phyloP scores from a whole-genome alignment of 1,140 invertebrate genomes.

The Hyphantria cunea region DNA sequence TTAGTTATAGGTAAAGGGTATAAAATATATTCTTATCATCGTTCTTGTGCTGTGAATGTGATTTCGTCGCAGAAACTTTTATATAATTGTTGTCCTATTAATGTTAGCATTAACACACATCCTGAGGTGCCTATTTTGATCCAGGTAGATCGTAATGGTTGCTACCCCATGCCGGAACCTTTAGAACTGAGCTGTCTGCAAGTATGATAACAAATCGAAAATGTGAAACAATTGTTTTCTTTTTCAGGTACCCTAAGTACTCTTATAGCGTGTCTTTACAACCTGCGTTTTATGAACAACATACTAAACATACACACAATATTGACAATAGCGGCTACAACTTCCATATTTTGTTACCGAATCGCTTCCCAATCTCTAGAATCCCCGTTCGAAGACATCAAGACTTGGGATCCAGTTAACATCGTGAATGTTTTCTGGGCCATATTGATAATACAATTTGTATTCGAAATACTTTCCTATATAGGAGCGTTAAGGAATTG shows the following conservation, averaged over 20 bases:
- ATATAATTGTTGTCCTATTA: no score
- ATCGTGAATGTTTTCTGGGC: conserved; percentile 72
- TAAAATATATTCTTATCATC: no score
- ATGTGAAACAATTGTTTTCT: no score
- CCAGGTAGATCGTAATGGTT: no score
- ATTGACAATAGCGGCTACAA: conserved; percentile 52
- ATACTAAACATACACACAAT: conserved; percentile 62
- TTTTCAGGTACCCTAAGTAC: conserved; percentile 61
- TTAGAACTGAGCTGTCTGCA: no score
- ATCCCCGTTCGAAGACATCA: conserved; percentile 43
- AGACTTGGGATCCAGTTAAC: conserved; percentile 50
- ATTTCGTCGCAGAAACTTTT: no score
- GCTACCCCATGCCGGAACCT: no score
- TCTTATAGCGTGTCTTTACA: conserved; percentile 56
- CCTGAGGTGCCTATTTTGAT: no score
- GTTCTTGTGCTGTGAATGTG: no score
- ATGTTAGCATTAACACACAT: no score
- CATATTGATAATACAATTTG: conserved; percentile 55
- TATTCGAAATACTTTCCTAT: conserved; percentile 66
- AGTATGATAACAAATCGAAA: no score
- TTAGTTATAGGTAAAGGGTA: conserved; percentile 81
- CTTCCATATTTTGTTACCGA: conserved; percentile 62
- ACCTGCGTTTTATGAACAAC: conserved; percentile 64
- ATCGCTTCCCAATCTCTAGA: conserved; percentile 47
- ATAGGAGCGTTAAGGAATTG: conserved; percentile 52